Evolutionary conservation across 2,888 invertebrate genomes (phyloP).

Genomic region (Parapristionchus giblindavisi): DNA sequence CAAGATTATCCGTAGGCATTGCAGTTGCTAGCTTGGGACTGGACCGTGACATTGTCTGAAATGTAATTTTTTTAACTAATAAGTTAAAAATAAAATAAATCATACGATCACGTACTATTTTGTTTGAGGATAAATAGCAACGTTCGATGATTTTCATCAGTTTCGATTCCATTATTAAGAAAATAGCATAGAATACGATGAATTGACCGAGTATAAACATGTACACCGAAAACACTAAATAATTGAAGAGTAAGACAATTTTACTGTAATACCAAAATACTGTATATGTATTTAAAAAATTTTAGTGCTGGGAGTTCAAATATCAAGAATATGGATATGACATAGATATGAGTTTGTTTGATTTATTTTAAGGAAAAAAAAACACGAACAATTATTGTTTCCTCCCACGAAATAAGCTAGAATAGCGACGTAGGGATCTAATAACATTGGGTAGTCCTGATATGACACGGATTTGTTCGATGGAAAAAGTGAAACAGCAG

Average conservation of each 20-base stretch:
- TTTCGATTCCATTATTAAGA: conserved; percentile 8
- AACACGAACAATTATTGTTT: not conserved
- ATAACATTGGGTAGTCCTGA: conserved; percentile 1
- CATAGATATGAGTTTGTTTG: too few relatives aligned
- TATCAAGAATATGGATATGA: too few relatives aligned
- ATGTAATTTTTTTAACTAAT: not conserved
- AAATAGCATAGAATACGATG: not conserved
- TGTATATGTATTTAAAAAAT: too few relatives aligned
- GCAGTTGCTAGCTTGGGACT: not conserved
- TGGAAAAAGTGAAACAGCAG: not conserved
- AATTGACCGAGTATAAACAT: conserved; percentile 1
- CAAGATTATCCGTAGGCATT: not conserved
- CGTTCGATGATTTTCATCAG: not conserved
- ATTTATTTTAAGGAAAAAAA: too few relatives aligned
- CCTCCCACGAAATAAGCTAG: not conserved
- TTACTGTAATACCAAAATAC: not conserved
- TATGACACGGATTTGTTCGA: too few relatives aligned
- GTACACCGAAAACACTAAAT: not conserved
- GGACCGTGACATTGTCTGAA: not conserved
- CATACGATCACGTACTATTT: too few relatives aligned
- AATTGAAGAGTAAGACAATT: not conserved
- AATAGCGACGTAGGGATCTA: conserved; percentile 8
- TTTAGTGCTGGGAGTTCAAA: too few relatives aligned
- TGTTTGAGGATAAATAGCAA: too few relatives aligned
- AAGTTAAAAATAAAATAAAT: too few relatives aligned